Base-by-base conservation (phyloP, 2,888 invertebrate genomes). In the Lycophotia porphyrea region DNA sequence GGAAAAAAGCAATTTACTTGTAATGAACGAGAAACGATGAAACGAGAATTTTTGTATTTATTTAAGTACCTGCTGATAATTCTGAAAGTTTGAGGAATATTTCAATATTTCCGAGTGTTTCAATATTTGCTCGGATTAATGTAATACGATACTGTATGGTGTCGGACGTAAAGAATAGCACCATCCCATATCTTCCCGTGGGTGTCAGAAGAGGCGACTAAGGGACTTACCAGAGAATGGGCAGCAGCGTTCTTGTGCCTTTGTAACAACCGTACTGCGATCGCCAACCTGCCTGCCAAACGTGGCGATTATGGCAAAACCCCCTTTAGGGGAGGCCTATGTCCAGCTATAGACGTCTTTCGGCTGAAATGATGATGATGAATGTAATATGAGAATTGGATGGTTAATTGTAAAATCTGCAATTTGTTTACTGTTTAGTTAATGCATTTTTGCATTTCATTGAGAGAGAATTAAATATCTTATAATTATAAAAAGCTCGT, bases 1-100 rank as follows among this genome's bases (percentile, higher is more conserved):
- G 52, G 9, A 34, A 80, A 70, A 82, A 78, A 76, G 58, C 70
- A 76, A 86, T 80, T 74, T 72, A 63, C 66, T 47, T 49, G 11
- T 72, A 77, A 86, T 72, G 74, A 71, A 67, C 36, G 36, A 21
- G 11, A 15, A 24, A 15, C 49, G 36, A 73, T 71, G 42, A n/a
- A 52, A 18, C 44, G 15, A 9, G 39, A 11, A 13, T 76, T 75
- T 80, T 63, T 61, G 52, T 47, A 63, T 80, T 75, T 77, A 80
- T 86, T 80, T 66, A 36, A 39, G 18, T 65, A 31, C 60, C 49
- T 60, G 27, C 55, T 55, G 60, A 71, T 49, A 76, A 31, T 36
- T 69, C 13, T n/a, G 24, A 58, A 71, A 64, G 24, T 73, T 63
- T 69, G 52, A 39, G 49, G 8, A 47, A 47, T 21, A 47, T 21